phyloP scores from a whole-genome alignment of 2,113 vertebrate genomes.

The Taxidea taxus region DNA sequence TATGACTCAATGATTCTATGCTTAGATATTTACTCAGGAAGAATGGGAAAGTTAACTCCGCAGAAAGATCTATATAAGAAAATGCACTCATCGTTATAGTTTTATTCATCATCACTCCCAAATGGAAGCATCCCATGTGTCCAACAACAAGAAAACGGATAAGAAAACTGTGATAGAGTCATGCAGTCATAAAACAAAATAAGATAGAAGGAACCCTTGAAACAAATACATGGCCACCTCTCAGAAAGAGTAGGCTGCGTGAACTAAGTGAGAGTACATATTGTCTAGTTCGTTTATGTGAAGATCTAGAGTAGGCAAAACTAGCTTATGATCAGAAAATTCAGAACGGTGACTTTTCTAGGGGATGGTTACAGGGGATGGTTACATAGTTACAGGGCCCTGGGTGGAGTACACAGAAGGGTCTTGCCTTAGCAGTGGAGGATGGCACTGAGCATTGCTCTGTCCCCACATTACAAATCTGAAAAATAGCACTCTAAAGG shows the following conservation, averaged over 20 bases:
- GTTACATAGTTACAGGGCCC: too few relatives aligned
- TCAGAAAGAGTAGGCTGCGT: neutral
- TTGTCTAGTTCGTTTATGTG: accelerated
- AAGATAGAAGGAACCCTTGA: neutral
- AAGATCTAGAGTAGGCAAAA: neutral
- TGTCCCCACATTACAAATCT: neutral
- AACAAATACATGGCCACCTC: neutral
- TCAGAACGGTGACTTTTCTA: neutral
- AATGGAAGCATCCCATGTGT: neutral
- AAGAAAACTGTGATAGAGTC: neutral
- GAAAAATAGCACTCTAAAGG: neutral
- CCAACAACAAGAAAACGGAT: neutral
- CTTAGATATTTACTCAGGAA: neutral
- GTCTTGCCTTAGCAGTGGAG: neutral
- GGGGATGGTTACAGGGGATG: too few relatives aligned
- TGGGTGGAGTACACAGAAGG: too few relatives aligned
- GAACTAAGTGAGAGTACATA: too few relatives aligned
- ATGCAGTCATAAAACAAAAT: neutral
- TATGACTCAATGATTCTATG: neutral
- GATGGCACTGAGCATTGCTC: neutral
- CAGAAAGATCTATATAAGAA: neutral
- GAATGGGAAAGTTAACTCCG: neutral
- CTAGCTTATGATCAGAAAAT: neutral
- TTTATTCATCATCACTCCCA: neutral
- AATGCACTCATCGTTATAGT: neutral